Base-by-base conservation (phyloP, 2,113 vertebrate genomes). In the Vicugna pacos region DNA sequence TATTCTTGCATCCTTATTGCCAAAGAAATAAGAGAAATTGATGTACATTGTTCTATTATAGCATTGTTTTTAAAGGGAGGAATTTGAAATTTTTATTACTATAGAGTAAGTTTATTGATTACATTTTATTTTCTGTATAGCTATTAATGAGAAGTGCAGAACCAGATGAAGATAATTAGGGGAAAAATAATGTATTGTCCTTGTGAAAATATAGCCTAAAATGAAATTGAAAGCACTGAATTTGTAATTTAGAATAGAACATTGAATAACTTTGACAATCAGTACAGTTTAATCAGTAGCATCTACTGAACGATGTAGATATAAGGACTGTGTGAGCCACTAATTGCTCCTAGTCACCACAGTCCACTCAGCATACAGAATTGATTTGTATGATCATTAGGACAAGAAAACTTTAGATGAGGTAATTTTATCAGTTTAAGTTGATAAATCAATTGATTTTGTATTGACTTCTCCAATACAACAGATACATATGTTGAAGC, bases 391-490 rank as follows among this genome's bases (percentile, higher is more conserved):
- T 87, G 42, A 93, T 91, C 64, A 69, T 93, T 95, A 93, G 35
- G 20, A 94, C 32, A 95, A 80, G 46, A 91, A 89, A 95, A 32
- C 89, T 48, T 89, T 85, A 90, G 52, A 69, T 81, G 85, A 96
- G 69, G 69, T 81, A 94, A 93, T 93, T 90, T 92, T 76, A 48
- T 28, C 76, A 76, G 64, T 94, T 94, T 94, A 92, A 94, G 87
- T 72, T 84, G 52, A 96, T 96, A 48, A 93, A 84, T 95, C 35
- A 91, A 90, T 88, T n/a, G n/a, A 93, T 92, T 90, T 92, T 90
- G 4, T 30, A 88, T 93, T 88, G 89, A 94, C 38, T 88, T 87
- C 91, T 12, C 28, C n/a, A 90, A 72, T 91, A 70, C 14, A 70
- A 93, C 24, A 82, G 50, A 79, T 56, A 5, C 3, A 58, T 92